Conservation (phyloP, 2,797 vertebrate species). For the Phalanger gymnotis region DNA sequence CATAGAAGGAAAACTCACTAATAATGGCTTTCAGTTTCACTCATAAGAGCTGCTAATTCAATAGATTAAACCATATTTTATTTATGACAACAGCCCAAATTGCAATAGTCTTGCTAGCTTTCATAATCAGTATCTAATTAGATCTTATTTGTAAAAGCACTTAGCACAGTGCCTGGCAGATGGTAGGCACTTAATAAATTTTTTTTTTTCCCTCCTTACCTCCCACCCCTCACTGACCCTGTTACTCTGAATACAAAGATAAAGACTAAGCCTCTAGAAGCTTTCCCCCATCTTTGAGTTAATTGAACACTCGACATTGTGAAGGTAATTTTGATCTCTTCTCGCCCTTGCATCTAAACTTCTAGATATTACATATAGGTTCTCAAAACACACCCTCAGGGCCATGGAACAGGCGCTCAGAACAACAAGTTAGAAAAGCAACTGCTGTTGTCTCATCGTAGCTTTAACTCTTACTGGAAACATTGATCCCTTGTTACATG, state of each 20-base stretch:
- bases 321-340: not conserved
- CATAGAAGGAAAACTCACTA: not conserved
- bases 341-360: not conserved
- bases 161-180: not conserved
- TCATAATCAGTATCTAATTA: not conserved
- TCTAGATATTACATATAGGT: not conserved
- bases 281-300: not conserved
- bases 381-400: not conserved
- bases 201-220: not conserved
- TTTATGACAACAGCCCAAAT: not conserved
- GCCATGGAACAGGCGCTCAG: not conserved
- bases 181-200: not conserved
- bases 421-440: not conserved
- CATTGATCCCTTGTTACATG: not conserved
- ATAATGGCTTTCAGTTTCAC: not conserved
- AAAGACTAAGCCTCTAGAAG: not conserved
- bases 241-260: not conserved
- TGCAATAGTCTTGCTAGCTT: not conserved
- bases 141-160: constrained; percentile 1
- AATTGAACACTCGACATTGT: not conserved
- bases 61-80: not conserved
- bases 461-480: not conserved
- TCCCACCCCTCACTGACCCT: not conserved
- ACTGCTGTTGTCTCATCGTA: not conserved
- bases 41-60: not conserved